Percentiles rank a stretch among this genome's conserved stretches.
phyloP scores from a whole-genome alignment of 2,113 vertebrate species.

The Dasyurus viverrinus region DNA sequence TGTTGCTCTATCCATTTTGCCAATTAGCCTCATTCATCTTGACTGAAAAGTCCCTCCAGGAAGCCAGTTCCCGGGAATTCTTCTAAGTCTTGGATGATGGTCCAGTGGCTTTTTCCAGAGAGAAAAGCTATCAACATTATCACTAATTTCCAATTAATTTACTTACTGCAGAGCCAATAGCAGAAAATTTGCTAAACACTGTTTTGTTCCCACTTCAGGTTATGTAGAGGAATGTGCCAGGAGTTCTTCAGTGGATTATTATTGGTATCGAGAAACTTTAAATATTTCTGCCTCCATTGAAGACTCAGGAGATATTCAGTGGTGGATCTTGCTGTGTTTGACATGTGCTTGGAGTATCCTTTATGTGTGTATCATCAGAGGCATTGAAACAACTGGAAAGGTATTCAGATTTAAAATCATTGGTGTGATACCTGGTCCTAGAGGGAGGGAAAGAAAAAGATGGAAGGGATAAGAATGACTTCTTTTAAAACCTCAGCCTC shows the following conservation, averaged over 20 bases:
- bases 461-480: neutral
- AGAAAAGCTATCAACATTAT: neutral
- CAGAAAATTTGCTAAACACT: fast-evolving
- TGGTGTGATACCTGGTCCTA: neutral
- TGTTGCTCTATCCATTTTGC: neutral
- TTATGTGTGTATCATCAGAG: slow-evolving; percentile 89
- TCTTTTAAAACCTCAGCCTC: neutral
- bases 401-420: slow-evolving; percentile 72
- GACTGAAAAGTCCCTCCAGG: neutral
- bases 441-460: neutral
- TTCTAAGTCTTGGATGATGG: too few relatives aligned
- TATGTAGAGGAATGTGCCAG: slow-evolving; percentile 88
- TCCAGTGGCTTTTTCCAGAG: neutral
- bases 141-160: fast-evolving
- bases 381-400: slow-evolving; percentile 96
- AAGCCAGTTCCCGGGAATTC: neutral
- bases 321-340: slow-evolving; percentile 91
- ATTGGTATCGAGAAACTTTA: slow-evolving; percentile 95
- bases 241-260: slow-evolving; percentile 95
- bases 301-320: slow-evolving; percentile 89
- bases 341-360: slow-evolving; percentile 89
- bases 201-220: slow-evolving; percentile 77
- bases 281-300: slow-evolving; percentile 87
- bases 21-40: neutral
- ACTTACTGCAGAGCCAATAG: fast-evolving